phyloP scores from a whole-genome alignment of 2,797 vertebrate species.

The Rhinogobio ventralis region DNA sequence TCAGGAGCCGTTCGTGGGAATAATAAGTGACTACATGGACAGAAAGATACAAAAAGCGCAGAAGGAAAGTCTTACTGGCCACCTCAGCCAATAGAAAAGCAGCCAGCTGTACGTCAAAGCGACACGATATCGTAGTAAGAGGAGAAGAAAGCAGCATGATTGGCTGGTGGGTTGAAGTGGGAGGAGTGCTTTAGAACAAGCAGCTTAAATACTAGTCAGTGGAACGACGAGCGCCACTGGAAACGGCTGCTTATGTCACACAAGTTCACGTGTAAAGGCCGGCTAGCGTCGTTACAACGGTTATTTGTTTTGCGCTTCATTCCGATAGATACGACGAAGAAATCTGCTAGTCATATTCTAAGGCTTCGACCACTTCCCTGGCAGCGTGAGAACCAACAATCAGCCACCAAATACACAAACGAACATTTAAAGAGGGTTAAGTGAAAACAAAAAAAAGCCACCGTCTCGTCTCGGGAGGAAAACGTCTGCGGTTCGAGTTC shows the following conservation, averaged over 20 bases:
- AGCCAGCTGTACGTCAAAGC: constrained; percentile 56
- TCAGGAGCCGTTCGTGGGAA: constrained; percentile 30
- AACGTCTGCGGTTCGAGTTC: constrained; percentile 32
- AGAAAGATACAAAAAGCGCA: constrained; percentile 53
- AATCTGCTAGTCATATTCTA: constrained; percentile 52
- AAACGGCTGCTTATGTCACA: constrained; percentile 58
- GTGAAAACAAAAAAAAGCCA: background rate
- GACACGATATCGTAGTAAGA: constrained; percentile 43
- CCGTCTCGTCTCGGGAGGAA: constrained; percentile 12
- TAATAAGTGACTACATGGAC: constrained; percentile 39
- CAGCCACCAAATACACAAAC: constrained; percentile 35
- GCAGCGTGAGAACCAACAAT: constrained; percentile 44
- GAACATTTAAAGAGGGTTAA: constrained; percentile 13
- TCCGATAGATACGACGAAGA: constrained; percentile 45
- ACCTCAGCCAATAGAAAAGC: constrained; percentile 47
- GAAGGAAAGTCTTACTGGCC: constrained; percentile 47
- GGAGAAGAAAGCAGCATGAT: constrained; percentile 61
- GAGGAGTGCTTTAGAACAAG: constrained; percentile 72
- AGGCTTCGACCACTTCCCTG: constrained; percentile 54
- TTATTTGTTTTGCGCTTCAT: constrained; percentile 23
- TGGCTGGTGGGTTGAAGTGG: constrained; percentile 57
- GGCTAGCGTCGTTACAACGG: constrained; percentile 52
- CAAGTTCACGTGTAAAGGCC: constrained; percentile 53
- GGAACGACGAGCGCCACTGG: constrained; percentile 33
- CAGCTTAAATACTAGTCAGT: constrained; percentile 69